Percentiles rank a stretch among this genome's conserved stretches.
Evolutionary conservation across 2,888 invertebrate genomes (phyloP).

Genomic region (Mythimna loreyi): DNA sequence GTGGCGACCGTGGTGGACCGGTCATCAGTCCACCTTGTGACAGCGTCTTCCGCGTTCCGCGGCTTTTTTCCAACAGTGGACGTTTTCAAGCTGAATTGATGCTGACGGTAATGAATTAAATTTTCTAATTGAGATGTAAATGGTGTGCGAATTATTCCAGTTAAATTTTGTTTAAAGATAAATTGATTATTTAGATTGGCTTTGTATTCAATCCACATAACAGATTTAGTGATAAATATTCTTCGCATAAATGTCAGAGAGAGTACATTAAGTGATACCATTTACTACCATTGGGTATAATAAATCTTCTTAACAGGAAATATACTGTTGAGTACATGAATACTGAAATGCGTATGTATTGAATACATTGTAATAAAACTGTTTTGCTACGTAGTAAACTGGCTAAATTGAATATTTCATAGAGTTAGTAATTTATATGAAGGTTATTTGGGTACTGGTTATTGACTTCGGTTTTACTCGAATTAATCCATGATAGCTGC

Average conservation of each 20-base stretch:
- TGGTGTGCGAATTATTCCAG: no score
- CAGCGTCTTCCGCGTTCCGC: no score
- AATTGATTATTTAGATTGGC: neutral
- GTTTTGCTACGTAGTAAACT: conserved; percentile 26
- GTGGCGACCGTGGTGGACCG: no score
- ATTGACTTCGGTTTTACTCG: neutral
- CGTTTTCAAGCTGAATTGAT: no score
- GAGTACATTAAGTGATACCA: conserved; percentile 33
- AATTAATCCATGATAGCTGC: no score
- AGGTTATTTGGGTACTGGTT: neutral
- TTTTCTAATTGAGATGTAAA: no score
- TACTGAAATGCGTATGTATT: conserved; percentile 34
- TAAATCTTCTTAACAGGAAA: conserved; percentile 52
- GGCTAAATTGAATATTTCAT: conserved; percentile 31
- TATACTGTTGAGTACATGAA: conserved; percentile 53
- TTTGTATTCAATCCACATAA: conserved; percentile 18
- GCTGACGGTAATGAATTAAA: no score
- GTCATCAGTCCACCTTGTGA: no score
- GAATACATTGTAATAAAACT: conserved; percentile 30
- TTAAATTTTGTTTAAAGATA: no score
- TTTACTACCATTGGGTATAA: conserved; percentile 43
- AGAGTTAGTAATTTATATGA: conserved; percentile 13
- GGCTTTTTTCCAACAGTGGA: no score
- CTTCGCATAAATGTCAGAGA: conserved; percentile 19
- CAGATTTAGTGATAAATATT: conserved; percentile 5